These are phyloP conservation scores for Arizona elegans DNA, from an alignment of 2,113 vertebrate genomes.

Conservation along the genomic window DNA sequence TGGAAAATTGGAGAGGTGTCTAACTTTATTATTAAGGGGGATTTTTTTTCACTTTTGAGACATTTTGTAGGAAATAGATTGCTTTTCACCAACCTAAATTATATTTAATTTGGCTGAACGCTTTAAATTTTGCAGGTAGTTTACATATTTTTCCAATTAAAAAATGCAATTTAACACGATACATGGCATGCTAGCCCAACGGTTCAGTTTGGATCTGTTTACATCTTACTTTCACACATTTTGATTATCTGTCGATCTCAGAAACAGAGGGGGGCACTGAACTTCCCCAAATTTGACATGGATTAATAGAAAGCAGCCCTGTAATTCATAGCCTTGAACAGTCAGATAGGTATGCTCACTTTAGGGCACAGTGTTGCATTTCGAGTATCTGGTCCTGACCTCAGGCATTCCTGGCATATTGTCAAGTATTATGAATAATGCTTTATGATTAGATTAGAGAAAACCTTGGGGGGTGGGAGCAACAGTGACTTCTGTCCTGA, in stretches of 20 bases:
- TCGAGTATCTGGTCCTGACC: neutral
- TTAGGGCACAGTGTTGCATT: neutral
- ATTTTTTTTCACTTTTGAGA: neutral
- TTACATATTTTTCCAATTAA: neutral
- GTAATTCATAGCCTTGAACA: neutral
- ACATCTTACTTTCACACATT: neutral
- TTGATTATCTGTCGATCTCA: neutral
- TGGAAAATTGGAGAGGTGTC: neutral
- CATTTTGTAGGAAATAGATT: neutral
- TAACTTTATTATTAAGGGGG: neutral
- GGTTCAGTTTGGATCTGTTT: neutral
- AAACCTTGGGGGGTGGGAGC: neutral
- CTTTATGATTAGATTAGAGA: neutral
- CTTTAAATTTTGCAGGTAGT: neutral
- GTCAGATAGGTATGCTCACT: neutral
- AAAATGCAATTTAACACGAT: neutral
- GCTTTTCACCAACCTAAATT: neutral
- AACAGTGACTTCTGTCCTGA: neutral
- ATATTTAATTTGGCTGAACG: neutral
- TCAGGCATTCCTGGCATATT: neutral
- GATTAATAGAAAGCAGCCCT: neutral
- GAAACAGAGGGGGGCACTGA: neutral
- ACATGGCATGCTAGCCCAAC: neutral
- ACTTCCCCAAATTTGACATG: neutral
- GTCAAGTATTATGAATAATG: neutral